These are phyloP conservation scores for Ethmia dodecea DNA, from an alignment of 2,888 invertebrate genomes.

Conservation along the genomic window DNA sequence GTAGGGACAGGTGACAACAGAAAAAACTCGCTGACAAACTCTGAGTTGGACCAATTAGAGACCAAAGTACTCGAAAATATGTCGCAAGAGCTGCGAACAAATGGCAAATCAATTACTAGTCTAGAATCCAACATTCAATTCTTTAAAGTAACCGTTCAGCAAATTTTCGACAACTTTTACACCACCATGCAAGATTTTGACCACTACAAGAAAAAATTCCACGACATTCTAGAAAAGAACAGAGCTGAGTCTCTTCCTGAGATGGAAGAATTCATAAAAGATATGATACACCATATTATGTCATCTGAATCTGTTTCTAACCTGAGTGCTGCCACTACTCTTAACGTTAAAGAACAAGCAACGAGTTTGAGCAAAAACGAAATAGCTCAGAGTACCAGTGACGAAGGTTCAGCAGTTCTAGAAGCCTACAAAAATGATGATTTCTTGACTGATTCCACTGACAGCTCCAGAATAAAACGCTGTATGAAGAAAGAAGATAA, in stretches of 20 bases:
- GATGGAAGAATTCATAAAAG: conserved; percentile 60
- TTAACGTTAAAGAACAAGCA: no score
- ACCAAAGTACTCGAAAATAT: conserved; percentile 40
- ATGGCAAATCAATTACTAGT: conserved; percentile 33
- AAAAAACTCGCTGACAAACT: conserved; percentile 37
- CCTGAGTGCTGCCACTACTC: conserved; percentile 17
- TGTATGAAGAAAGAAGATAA: conserved; percentile 33
- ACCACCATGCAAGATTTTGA: conserved; percentile 53
- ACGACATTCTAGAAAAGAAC: conserved; percentile 50
- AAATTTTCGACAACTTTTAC: conserved; percentile 59
- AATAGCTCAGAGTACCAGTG: background rate
- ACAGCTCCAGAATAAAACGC: conserved; percentile 20
- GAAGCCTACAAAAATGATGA: conserved; percentile 51
- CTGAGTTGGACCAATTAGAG: conserved; percentile 49
- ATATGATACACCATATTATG: conserved; percentile 56
- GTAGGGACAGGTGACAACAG: conserved; percentile 19
- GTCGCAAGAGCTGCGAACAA: conserved; percentile 45
- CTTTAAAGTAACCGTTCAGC: conserved; percentile 54
- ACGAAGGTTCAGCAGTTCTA: conserved; percentile 18
- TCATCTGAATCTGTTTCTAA: conserved; percentile 35
- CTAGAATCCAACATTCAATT: conserved; percentile 56
- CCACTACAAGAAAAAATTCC: conserved; percentile 48
- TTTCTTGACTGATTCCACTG: conserved; percentile 43
- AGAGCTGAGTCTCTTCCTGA: conserved; percentile 41
- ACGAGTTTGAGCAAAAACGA: background rate